Conservation (phyloP, 2,888 invertebrate genomes). For the Aplocera efformata region DNA sequence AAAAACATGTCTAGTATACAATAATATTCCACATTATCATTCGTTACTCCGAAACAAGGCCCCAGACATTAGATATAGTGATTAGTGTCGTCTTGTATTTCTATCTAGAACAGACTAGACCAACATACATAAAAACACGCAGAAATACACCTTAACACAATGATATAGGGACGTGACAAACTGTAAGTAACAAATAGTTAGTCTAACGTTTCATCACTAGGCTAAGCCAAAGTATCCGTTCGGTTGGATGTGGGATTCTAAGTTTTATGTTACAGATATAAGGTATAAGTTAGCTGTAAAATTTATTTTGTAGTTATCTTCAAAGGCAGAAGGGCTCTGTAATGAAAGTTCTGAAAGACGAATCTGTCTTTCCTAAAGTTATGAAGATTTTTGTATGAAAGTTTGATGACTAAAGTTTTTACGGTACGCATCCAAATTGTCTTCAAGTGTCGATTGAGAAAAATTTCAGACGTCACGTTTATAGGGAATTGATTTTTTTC, state of each 20-base stretch:
- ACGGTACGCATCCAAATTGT: too few species aligned
- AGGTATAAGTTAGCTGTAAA: neutral
- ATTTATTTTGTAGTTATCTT: slow-evolving; percentile 7
- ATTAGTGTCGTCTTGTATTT: slow-evolving; percentile 18
- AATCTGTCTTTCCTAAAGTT: slow-evolving; percentile 15
- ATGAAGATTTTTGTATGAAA: slow-evolving; percentile 15
- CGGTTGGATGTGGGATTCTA: neutral
- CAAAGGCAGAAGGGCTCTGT: slow-evolving; percentile 17
- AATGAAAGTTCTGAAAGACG: slow-evolving; percentile 19
- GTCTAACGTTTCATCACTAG: slow-evolving; percentile 20
- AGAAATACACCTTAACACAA: slow-evolving; percentile 4
- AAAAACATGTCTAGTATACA: too few species aligned
- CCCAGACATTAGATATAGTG: slow-evolving; percentile 9
- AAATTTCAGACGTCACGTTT: too few species aligned
- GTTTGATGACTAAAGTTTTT: slow-evolving; percentile 7
- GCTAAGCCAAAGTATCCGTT: slow-evolving; percentile 1
- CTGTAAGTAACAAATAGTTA: slow-evolving; percentile 2
- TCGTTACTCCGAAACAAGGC: neutral
- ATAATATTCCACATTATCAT: too few species aligned
- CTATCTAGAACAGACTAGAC: slow-evolving; percentile 17
- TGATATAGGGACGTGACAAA: neutral
- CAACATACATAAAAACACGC: neutral
- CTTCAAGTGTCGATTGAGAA: too few species aligned
- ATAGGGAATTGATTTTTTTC: too few species aligned
- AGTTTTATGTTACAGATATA: neutral